Base-by-base conservation (phyloP, 2,888 invertebrate species). In the Kuschelorhynchus macadamiae region DNA sequence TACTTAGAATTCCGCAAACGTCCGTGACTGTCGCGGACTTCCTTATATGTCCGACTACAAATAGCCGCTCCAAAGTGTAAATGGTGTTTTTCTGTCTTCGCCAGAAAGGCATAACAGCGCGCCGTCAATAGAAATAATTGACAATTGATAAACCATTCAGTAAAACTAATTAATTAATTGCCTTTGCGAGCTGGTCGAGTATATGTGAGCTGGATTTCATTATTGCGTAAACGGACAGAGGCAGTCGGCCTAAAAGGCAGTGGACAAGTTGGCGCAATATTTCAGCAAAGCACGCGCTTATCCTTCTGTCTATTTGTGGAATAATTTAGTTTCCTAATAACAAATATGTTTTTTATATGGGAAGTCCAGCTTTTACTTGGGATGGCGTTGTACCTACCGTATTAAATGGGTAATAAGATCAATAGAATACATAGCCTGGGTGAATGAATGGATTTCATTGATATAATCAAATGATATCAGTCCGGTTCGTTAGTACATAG, bases 101-200 rank as follows among this genome's bases (percentile, higher is more conserved):
- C 59, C 59, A 17, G 55, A 64, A 64, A 52, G 64, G 62, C 57
- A 59, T 49, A 63, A 52, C 50, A 49, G 18, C 64, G 50, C 25
- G 52, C 68, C 68, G 64, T 64, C 64, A 68, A 63, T 56, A 79
- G 77, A 80, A 76, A 78, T 81, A 82, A 82, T 82, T 78, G 81
- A 76, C 80, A 80, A 81, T 81, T 82, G 81, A 81, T 80, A 81
- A 81, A 77, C 76, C 79, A 77, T 77, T 77, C 77, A 75, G 78
- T 79, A 52, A 80, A 80, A 78, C 81, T 82, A 83, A 82, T 82
- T 82, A 82, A 81, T 82, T 82, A 83, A 80, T 80, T 80, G 76
- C 76, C 55, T 33, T 55, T 21, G 41, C 49, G 62, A 59, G 50
- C 49, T 39, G 42, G 30, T 52, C 46, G 59, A 33, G 17, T 47